phyloP scores from a whole-genome alignment of 2,113 vertebrate genomes.

The Podiceps cristatus region DNA sequence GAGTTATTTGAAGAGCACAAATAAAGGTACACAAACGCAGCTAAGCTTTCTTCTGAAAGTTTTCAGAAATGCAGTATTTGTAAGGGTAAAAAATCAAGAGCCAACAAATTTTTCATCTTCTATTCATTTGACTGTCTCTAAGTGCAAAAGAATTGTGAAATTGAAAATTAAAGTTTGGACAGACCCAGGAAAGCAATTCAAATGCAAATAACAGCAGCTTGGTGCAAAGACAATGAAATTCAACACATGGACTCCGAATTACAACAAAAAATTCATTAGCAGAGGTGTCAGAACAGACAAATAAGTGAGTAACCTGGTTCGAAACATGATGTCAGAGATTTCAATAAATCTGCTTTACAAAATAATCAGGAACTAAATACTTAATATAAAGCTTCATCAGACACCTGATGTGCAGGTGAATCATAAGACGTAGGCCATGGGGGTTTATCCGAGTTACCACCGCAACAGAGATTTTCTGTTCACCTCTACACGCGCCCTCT shows the following conservation, averaged over 20 bases:
- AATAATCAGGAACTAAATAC: not conserved
- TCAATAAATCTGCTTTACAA: not conserved
- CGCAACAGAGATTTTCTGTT: too few species aligned
- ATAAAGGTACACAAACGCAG: not conserved
- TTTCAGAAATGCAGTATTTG: not conserved
- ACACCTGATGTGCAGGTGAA: not conserved
- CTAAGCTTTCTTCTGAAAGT: not conserved
- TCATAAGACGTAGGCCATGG: not conserved
- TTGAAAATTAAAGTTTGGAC: constrained; percentile 35
- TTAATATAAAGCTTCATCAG: not conserved
- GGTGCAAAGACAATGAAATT: not conserved
- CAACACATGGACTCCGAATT: not conserved
- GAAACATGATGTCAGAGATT: not conserved
- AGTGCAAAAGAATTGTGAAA: constrained; percentile 6
- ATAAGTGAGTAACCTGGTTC: not conserved
- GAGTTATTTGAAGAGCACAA: not conserved
- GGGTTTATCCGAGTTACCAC: not conserved
- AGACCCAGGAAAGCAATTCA: constrained; percentile 45
- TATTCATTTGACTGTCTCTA: constrained; percentile 39
- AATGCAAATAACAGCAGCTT: constrained; percentile 51
- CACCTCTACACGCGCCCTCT: not conserved
- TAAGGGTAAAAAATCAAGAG: not conserved
- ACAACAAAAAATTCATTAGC: not conserved
- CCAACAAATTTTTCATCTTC: constrained; percentile 56
- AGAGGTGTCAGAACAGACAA: constrained; percentile 9